A percentile compares a stretch with the other conserved stretches of the same genome.
phyloP scores from a whole-genome alignment of 1,140 invertebrate genomes.

The Centruroides vittatus region DNA sequence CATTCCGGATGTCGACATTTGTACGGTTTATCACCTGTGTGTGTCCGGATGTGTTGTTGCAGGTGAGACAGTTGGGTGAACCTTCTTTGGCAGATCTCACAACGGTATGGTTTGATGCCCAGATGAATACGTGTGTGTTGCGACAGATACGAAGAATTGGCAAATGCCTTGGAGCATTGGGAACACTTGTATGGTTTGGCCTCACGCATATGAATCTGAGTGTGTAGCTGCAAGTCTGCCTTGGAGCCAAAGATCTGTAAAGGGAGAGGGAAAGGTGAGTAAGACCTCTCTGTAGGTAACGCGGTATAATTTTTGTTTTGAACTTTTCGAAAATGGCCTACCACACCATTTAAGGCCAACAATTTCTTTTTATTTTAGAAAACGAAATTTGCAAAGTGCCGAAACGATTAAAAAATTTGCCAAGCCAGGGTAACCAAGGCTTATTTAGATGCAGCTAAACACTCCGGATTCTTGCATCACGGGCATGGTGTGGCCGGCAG shows the following conservation, averaged over 20 bases:
- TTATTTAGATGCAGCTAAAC: slow-evolving; percentile 16
- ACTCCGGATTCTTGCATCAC: slow-evolving; percentile 7
- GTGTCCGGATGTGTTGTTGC: slow-evolving; percentile 96
- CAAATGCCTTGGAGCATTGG: slow-evolving; percentile 95
- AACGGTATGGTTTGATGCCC: slow-evolving; percentile 44
- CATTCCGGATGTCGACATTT: slow-evolving; percentile 94
- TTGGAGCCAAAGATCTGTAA: slow-evolving; percentile 93
- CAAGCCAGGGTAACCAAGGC: slow-evolving; percentile 9
- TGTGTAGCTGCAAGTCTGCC: slow-evolving; percentile 91
- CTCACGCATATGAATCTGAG: slow-evolving; percentile 94
- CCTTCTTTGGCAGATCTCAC: slow-evolving; percentile 95
- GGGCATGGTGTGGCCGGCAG: slow-evolving; percentile 13
- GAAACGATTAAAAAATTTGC: not conserved
- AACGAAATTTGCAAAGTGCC: not conserved
- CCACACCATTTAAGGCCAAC: slow-evolving; percentile 10
- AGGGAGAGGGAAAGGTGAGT: slow-evolving; percentile 4
- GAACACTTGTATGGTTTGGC: slow-evolving; percentile 98
- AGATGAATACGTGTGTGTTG: slow-evolving; percentile 98
- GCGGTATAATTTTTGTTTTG: not conserved
- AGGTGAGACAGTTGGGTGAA: slow-evolving; percentile 98
- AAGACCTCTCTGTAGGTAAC: not conserved
- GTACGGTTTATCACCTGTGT: slow-evolving; percentile 96
- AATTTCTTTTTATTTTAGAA: not conserved
- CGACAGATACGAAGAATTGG: slow-evolving; percentile 96
- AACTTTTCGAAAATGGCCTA: slow-evolving; percentile 8